Percentiles rank a stretch among this genome's conserved stretches.
Evolutionary conservation across 2,113 vertebrate species (phyloP).

Genomic region (Thymallus thymallus): DNA sequence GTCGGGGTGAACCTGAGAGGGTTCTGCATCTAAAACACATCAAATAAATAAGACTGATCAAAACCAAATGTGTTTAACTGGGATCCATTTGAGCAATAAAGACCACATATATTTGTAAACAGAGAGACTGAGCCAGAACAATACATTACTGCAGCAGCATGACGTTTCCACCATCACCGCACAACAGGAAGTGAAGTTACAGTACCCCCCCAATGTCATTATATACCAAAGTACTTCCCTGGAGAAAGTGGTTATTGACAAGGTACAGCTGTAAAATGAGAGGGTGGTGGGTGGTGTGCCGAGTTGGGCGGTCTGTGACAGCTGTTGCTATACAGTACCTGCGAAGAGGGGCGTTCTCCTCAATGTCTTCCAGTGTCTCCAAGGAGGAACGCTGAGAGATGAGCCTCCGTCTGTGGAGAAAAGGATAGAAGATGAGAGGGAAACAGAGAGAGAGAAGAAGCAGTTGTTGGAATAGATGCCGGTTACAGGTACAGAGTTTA

Average conservation of each 20-base stretch:
- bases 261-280: too few relatives aligned
- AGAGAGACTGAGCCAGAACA: background rate
- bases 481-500: too few relatives aligned
- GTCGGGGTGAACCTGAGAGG: slow-evolving; percentile 97
- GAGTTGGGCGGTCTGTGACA: background rate
- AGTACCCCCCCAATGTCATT: background rate
- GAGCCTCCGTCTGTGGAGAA: slow-evolving; percentile 81
- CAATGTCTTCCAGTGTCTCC: slow-evolving; percentile 97
- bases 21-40: slow-evolving; percentile 90
- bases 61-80: too few relatives aligned
- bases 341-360: slow-evolving; percentile 95
- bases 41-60: slow-evolving; percentile 20
- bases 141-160: background rate
- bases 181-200: background rate
- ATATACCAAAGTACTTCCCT: background rate
- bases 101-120: slow-evolving; percentile 22
- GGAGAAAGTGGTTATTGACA: background rate
- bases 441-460: background rate
- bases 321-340: slow-evolving; percentile 76
- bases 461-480: too few relatives aligned
- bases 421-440: background rate
- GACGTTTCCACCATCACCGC: background rate
- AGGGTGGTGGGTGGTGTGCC: background rate
- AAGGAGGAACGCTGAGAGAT: slow-evolving; percentile 97
- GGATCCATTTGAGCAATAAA: slow-evolving; percentile 41